Evolutionary conservation across 2,113 vertebrate species (phyloP), one percentile per base, ranked within the genome.

Genomic region (Excalfactoria chinensis): DNA sequence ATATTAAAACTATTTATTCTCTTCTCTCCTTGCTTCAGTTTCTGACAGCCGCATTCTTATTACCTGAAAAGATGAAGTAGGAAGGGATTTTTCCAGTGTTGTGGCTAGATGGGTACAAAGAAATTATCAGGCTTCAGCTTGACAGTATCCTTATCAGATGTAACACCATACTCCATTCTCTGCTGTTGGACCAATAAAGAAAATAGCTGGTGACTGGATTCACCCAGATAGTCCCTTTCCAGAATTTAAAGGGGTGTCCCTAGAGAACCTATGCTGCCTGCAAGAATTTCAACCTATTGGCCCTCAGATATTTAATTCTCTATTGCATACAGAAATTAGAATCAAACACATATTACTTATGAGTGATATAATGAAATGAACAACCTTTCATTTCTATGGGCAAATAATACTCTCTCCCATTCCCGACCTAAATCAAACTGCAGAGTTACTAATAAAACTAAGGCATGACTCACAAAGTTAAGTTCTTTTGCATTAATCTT

Each of bases 401-500:
- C 60, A 92, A 87, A 96, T 88, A 94, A 82, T 68, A 55, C 17
- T 78, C 63, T 95, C 25, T 92, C 51, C n/a, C 20, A 14, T 73
- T 68, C 84, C 84, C 55, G 74, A 35, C 55, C 75, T 92, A 92
- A 95, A 95, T 92, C 75, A 87, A 88, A 71, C 71, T 77, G 20
- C 68, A 70, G 53, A 93, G 64, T 55, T 91, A 69, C 90, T 88
- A 85, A 92, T 93, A 96, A 95, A 95, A 96, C 59, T 87, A 93
- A 82, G 90, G 88, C 84, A 92, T 91, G 94, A 95, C 84, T 96
- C 92, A 91, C 84, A 92, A 95, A 95, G 78, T 91, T 87, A 94
- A 93, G 81, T 92, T 93, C 60, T 91, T 92, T 93, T 88, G 84
- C 86, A 93, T 95, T 91, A 95, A 95, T 95, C 88, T 95, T 93